These are phyloP conservation scores for Sesia apiformis DNA, from an alignment of 2,888 invertebrate genomes.

Conservation along the genomic window DNA sequence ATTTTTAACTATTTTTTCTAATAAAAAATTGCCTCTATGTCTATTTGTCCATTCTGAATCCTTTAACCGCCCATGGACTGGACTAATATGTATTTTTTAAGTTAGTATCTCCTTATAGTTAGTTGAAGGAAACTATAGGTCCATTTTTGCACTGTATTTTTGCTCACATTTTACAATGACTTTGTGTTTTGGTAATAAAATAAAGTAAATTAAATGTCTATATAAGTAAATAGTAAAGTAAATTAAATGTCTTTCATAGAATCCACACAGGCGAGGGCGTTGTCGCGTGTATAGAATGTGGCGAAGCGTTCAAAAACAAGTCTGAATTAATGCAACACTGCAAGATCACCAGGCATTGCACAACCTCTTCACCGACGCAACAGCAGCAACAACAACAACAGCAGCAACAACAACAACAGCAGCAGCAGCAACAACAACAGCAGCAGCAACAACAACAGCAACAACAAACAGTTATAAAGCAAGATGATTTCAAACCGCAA, in stretches of 20 bases:
- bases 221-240: no score
- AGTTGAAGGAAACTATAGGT: no score
- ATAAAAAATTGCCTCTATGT: no score
- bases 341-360: slow-evolving; percentile 69
- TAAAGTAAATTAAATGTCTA: no score
- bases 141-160: no score
- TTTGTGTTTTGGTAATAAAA: no score
- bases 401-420: slow-evolving; percentile 30
- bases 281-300: slow-evolving; percentile 83
- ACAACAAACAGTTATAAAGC: slow-evolving; percentile 63
- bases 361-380: slow-evolving; percentile 17
- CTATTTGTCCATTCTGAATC: no score
- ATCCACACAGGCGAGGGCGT: slow-evolving; percentile 84
- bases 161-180: no score
- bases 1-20: no score
- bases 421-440: slow-evolving; percentile 47
- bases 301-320: slow-evolving; percentile 84
- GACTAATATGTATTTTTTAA: no score
- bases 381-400: slow-evolving; percentile 49
- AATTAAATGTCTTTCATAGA: slow-evolving; percentile 33
- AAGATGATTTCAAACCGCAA: slow-evolving; percentile 68
- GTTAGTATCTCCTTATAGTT: no score
- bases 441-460: slow-evolving; percentile 39
- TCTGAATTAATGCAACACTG: slow-evolving; percentile 80
- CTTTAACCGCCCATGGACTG: no score